These are phyloP conservation scores for Acipenser oxyrinchus DNA, from an alignment of 2,797 vertebrate species.

Conservation along the genomic window DNA sequence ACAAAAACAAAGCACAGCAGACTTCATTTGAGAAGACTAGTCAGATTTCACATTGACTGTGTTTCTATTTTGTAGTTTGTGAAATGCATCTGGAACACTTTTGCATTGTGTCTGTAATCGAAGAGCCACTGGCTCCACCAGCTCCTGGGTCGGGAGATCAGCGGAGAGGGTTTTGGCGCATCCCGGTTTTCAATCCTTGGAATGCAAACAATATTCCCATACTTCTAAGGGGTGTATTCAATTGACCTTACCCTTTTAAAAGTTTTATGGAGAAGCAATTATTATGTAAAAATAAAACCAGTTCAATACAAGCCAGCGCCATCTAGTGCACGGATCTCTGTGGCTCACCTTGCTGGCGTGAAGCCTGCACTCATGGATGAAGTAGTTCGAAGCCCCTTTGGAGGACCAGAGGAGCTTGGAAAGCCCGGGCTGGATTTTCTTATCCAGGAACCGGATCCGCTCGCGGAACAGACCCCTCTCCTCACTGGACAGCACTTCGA, in stretches of 20 bases:
- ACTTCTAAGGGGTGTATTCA: too few species aligned
- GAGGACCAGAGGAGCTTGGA: slow-evolving; percentile 71
- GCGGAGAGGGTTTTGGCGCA: too few species aligned
- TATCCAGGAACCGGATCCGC: slow-evolving; percentile 62
- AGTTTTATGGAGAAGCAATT: too few species aligned
- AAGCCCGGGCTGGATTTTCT: slow-evolving; percentile 72
- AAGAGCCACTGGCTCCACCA: too few species aligned
- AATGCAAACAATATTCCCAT: too few species aligned
- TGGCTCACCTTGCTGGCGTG: slow-evolving; percentile 70
- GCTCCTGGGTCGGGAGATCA: too few species aligned
- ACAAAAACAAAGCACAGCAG: neutral
- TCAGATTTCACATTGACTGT: neutral
- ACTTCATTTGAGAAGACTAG: neutral
- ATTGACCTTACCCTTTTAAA: too few species aligned
- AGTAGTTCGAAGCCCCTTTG: slow-evolving; percentile 55
- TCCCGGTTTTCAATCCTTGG: too few species aligned
- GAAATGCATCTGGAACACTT: too few species aligned
- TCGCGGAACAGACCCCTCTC: slow-evolving; percentile 72
- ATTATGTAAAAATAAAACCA: too few species aligned
- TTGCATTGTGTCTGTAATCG: too few species aligned
- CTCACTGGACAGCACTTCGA: slow-evolving; percentile 57
- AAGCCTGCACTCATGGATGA: slow-evolving; percentile 68
- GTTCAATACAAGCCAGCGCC: neutral
- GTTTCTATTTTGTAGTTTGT: too few species aligned
- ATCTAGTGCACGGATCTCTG: neutral